These are phyloP conservation scores for Leptopilina myrica DNA, from an alignment of 2,888 invertebrate species.

Conservation along the genomic window DNA sequence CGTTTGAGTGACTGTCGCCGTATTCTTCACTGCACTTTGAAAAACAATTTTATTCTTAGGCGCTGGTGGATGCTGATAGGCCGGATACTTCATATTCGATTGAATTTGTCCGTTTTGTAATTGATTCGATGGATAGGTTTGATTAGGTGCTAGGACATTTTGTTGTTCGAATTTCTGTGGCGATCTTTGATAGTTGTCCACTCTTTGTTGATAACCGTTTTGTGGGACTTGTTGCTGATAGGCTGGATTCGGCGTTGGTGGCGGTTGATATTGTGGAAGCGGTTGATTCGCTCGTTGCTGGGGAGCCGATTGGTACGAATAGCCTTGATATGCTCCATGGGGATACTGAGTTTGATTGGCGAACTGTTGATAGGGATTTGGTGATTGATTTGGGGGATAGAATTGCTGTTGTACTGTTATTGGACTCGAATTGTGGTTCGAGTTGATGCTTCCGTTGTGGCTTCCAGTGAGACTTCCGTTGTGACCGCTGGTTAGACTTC, in stretches of 20 bases:
- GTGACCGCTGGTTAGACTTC: neutral
- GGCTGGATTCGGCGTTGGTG: conserved; percentile 70
- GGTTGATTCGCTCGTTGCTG: conserved; percentile 69
- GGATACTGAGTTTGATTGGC: conserved; percentile 62
- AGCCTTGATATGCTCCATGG: conserved; percentile 63
- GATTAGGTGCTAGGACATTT: conserved; percentile 67
- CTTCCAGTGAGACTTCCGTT: neutral
- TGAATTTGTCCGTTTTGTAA: conserved; percentile 71
- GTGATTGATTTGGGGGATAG: conserved; percentile 67
- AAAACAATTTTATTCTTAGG: conserved; percentile 83
- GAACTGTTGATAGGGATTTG: conserved; percentile 70
- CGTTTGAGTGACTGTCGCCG: conserved; percentile 80
- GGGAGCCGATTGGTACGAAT: conserved; percentile 66
- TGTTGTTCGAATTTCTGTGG: conserved; percentile 76
- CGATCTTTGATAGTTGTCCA: conserved; percentile 71
- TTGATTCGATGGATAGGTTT: conserved; percentile 69
- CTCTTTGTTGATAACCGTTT: conserved; percentile 62
- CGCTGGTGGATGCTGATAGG: conserved; percentile 82
- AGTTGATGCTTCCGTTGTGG: conserved; percentile 11
- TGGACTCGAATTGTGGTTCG: conserved; percentile 62
- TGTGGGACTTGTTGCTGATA: conserved; percentile 60
- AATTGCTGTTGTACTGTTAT: conserved; percentile 72
- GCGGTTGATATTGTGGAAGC: conserved; percentile 75
- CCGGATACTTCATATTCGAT: conserved; percentile 76
- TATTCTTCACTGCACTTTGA: conserved; percentile 85